Evolutionary conservation across 2,113 vertebrate species (phyloP), one percentile per base, ranked within the genome.

Genomic region (Pteruthius melanotis): DNA sequence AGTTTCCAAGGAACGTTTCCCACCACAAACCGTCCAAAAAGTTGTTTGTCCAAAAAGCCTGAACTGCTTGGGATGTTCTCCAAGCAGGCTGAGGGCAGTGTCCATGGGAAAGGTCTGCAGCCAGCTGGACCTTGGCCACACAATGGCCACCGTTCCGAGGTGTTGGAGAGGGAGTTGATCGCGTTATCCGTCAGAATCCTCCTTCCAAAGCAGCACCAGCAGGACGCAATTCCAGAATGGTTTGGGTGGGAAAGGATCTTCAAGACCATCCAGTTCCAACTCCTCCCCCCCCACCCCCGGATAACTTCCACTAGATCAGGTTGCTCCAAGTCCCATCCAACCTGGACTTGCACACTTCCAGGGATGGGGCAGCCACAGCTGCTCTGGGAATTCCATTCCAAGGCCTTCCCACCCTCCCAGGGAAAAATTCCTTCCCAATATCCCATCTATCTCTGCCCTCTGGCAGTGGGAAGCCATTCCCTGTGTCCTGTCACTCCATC

Each of bases 61-160:
- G 24, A 47, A 13, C 7, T 0, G 5, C 35, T 66, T 15, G 18
- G 72, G 31, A 49, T 7, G 6, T 9, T 54, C 52, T 89, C 86
- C 52, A 30, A 63, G 61, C 15, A 12, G 0, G 9, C 40, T 13
- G 27, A 27, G 50, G 50, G 50, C 50, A 52, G 33, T 0, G 27
- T 26, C 56, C 7, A 1, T 0, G 39, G 45, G 59, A 60, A 45
- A 90, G 19, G 31, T 11, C 61, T 15, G 11, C 2, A 13, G n/a
- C 16, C 45, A 35, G 44, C 49, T 63, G 56, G 61, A 42, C 1
- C 5, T 2, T 1, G 44, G 57, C 64, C 44, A 28, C 16, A 5
- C 7, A 5, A 11, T 3, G 54, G 37, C 44, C 53, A 24, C 0
- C 0, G 8, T 6, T 53, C 59, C 0, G 5, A 71, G 68, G 68